These are phyloP conservation scores for Hystrix cristata DNA, from an alignment of 2,113 vertebrate genomes.

Conservation along the genomic window DNA sequence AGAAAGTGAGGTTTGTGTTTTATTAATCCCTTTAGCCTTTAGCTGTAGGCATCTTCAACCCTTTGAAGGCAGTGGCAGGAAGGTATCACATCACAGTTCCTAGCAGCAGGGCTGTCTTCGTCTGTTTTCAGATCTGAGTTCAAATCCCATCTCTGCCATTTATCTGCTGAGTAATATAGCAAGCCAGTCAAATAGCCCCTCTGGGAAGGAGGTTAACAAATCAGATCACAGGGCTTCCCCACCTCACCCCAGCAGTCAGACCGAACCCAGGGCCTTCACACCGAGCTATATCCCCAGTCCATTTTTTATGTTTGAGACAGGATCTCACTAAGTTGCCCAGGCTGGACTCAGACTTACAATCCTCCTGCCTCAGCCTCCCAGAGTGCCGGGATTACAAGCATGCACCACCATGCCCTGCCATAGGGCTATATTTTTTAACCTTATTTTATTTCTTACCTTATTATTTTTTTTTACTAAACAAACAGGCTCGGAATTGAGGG, in stretches of 20 bases:
- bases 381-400: not conserved
- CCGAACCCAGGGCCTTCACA: not conserved
- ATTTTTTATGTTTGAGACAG: not conserved
- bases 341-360: not conserved
- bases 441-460: too few species aligned
- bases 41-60: not conserved
- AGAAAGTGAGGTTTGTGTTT: constrained; percentile 53
- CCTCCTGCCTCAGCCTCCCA: not conserved
- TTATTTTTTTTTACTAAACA: not conserved
- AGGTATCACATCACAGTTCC: not conserved
- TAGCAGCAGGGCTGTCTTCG: not conserved
- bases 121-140: constrained; percentile 57
- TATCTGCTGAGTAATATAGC: not conserved
- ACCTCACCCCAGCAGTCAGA: not conserved
- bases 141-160: not conserved
- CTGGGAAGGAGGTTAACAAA: constrained; percentile 2
- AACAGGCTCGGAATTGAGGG: not conserved
- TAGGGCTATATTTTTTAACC: too few species aligned
- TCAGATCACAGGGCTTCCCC: not conserved
- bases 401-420: not conserved
- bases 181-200: not conserved
- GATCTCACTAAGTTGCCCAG: not conserved
- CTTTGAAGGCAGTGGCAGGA: constrained; percentile 10
- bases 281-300: not conserved
- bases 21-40: not conserved